phyloP scores from a whole-genome alignment of 2,888 invertebrate genomes.

The Imbricaverruca yamaguchii region DNA sequence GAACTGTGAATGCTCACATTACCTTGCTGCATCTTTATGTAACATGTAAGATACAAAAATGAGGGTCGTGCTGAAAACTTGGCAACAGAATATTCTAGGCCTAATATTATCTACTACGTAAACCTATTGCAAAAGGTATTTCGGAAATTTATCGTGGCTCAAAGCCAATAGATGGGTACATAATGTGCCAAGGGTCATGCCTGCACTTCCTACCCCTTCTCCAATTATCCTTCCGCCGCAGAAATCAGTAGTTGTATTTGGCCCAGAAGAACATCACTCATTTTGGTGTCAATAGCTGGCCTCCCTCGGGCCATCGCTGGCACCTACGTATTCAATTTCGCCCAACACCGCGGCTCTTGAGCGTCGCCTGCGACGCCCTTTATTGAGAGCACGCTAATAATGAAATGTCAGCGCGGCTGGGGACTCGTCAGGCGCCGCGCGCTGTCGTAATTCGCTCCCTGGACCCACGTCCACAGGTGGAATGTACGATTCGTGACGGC shows the following conservation, averaged over 20 bases:
- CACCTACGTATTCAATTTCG: conserved; percentile 16
- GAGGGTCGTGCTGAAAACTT: too few relatives aligned
- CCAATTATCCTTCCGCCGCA: neutral
- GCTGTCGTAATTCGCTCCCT: neutral
- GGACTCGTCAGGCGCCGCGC: neutral
- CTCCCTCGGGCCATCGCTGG: neutral
- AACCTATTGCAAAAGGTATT: too few relatives aligned
- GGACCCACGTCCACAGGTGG: conserved; percentile 1
- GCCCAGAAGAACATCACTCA: neutral
- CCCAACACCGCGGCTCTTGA: neutral
- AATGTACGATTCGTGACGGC: conserved; percentile 10
- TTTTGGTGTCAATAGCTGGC: neutral
- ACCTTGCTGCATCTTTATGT: too few relatives aligned
- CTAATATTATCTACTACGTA: too few relatives aligned
- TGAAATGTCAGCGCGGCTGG: conserved; percentile 4
- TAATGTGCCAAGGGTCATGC: too few relatives aligned
- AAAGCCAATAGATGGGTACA: too few relatives aligned
- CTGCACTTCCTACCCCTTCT: neutral
- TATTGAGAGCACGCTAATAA: conserved; percentile 19
- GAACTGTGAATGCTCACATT: too few relatives aligned
- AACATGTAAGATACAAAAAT: too few relatives aligned
- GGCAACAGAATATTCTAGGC: too few relatives aligned
- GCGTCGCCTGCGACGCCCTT: neutral
- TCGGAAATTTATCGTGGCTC: too few relatives aligned
- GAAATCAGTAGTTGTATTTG: neutral